Evolutionary conservation across 1,140 invertebrate genomes (phyloP).

Genomic region (Caenorhabditis tropicalis): DNA sequence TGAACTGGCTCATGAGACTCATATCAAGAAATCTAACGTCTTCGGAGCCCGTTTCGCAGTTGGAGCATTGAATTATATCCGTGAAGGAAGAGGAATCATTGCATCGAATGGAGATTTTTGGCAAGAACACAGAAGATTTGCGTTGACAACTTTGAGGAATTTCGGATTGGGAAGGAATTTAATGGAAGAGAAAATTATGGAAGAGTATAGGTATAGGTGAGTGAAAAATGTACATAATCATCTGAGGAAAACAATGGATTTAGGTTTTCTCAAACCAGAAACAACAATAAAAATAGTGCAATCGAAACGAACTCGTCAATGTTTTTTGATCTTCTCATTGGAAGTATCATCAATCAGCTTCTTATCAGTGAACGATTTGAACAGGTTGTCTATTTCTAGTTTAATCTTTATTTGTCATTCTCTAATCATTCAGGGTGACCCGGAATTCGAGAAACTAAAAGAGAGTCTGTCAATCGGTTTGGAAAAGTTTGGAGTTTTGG

Average conservation of each 20-base stretch:
- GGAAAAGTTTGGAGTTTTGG: background rate
- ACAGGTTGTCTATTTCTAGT: slow-evolving; percentile 62
- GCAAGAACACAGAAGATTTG: slow-evolving; percentile 84
- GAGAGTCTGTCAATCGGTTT: background rate
- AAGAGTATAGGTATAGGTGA: slow-evolving; percentile 29
- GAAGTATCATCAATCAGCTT: slow-evolving; percentile 51
- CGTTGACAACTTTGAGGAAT: slow-evolving; percentile 79
- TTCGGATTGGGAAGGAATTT: slow-evolving; percentile 79
- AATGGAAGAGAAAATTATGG: slow-evolving; percentile 74
- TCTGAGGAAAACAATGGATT: too few relatives aligned
- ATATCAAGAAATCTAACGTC: slow-evolving; percentile 40
- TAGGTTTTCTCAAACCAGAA: background rate
- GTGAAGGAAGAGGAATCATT: slow-evolving; percentile 29
- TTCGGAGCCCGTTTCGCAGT: background rate
- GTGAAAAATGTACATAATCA: too few relatives aligned
- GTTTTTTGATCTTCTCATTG: slow-evolving; percentile 45
- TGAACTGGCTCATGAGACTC: slow-evolving; percentile 30
- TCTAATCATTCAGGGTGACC: slow-evolving; percentile 36
- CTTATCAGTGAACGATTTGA: slow-evolving; percentile 70
- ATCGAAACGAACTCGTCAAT: slow-evolving; percentile 14
- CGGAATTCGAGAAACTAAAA: slow-evolving; percentile 48
- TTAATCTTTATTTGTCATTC: slow-evolving; percentile 40
- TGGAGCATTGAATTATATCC: background rate
- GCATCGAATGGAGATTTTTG: slow-evolving; percentile 36
- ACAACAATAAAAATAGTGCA: background rate